Percentiles rank a stretch among this genome's conserved stretches.
These are phyloP conservation scores for Melanogrammus aeglefinus DNA, from an alignment of 2,797 vertebrate genomes.

Conservation along the genomic window DNA sequence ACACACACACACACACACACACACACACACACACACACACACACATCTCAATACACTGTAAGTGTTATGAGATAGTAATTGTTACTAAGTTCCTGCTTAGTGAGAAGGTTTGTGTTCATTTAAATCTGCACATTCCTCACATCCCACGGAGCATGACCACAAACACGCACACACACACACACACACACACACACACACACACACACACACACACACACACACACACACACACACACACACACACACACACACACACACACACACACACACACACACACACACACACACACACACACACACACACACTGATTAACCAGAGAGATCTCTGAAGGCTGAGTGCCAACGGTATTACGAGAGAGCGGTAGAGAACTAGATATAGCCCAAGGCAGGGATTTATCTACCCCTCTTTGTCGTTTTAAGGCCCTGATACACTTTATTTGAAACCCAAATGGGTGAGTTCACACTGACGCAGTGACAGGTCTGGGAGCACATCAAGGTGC, in stretches of 20 bases:
- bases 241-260: slow-evolving; percentile 28
- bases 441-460: neutral
- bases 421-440: neutral
- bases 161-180: slow-evolving; percentile 19
- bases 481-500: neutral
- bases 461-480: no score
- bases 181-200: slow-evolving; percentile 23
- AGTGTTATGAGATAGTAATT: slow-evolving; percentile 1
- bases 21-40: neutral
- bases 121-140: slow-evolving; percentile 38
- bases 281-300: no score
- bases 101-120: slow-evolving; percentile 14
- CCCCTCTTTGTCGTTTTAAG: neutral
- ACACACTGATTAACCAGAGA: slow-evolving; percentile 28
- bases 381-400: neutral
- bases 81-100: slow-evolving; percentile 13
- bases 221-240: no score
- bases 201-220: no score
- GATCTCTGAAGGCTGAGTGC: neutral
- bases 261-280: no score
- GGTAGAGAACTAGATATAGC: slow-evolving; percentile 10
- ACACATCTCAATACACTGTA: neutral
- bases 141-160: slow-evolving; percentile 49
- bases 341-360: slow-evolving; percentile 11
- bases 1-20: neutral